Conservation (phyloP, 2,113 vertebrate species). For the Percopsis transmontana region DNA sequence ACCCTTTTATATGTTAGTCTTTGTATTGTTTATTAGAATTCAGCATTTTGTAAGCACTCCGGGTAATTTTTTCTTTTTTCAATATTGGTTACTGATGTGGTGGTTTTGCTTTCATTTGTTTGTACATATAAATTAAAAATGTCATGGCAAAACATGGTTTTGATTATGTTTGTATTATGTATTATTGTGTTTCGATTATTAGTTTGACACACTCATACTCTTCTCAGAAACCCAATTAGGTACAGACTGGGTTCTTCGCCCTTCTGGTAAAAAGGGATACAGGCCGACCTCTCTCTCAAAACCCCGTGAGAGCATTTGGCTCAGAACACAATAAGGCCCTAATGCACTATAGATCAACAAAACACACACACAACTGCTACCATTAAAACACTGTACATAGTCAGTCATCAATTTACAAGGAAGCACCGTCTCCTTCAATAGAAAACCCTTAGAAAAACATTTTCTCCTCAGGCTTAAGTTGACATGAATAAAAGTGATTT, state of each 20-base stretch:
- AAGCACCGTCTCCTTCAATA: conserved; percentile 39
- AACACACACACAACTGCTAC: conserved; percentile 20
- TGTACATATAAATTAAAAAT: conserved; percentile 65
- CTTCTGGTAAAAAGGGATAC: conserved; percentile 3
- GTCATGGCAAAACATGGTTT: conserved; percentile 55
- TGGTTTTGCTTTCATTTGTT: conserved; percentile 51
- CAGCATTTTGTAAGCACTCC: conserved; percentile 54
- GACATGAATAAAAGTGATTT: conserved; percentile 71
- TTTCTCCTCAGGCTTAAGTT: conserved; percentile 33
- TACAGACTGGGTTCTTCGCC: conserved; percentile 4
- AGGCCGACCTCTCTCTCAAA: conserved; percentile 1
- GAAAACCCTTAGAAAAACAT: conserved; percentile 58
- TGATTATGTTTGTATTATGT: too few relatives aligned
- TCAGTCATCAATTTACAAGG: conserved; percentile 26
- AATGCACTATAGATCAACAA: conserved; percentile 28
- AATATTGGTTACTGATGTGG: conserved; percentile 40
- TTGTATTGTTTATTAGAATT: conserved; percentile 59
- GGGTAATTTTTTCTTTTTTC: conserved; percentile 26
- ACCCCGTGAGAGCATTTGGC: conserved; percentile 35
- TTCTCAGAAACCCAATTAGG: conserved; percentile 2
- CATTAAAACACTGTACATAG: conserved; percentile 51
- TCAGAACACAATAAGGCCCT: conserved; percentile 32
- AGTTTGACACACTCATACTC: conserved; percentile 10
- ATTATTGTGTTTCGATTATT: too few relatives aligned
- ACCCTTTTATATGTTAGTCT: conserved; percentile 38